Base-by-base conservation (phyloP, 2,113 vertebrate genomes). In the Syrrhaptes paradoxus region DNA sequence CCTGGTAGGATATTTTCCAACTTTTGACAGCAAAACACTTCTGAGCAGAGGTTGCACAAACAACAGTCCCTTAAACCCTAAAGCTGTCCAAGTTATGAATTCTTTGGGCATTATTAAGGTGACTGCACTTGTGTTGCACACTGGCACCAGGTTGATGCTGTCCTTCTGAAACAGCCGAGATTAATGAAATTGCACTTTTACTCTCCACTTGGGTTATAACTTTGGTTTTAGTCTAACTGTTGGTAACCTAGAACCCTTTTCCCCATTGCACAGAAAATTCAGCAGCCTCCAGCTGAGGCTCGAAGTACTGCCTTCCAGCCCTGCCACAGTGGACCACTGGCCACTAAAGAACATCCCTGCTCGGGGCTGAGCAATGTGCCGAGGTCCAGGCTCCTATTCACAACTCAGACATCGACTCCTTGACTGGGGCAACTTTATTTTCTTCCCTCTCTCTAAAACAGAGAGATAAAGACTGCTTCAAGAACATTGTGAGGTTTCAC, bases 341-440 rank as follows among this genome's bases (percentile, higher is more conserved):
- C 21, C 31, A 49, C 17, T 31, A 36, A 21, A 81, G 24, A 46
- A 10, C 14, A 51, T 6, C 17, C 43, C 48, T 66, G 28, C 29
- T 22, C 55, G 41, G 3, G 2, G 19, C 0, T 63, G n/a, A 78
- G 59, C 0, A 0, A 28, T 31, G 41, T 0, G 1, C 9, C 48
- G 57, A 68, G 6, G 19, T 58, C 36, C 68, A 48, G 0, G 0
- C 11, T 80, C 22, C 28, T 51, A 45, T 74, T 38, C 15, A 48
- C 0, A 4, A 59, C 61, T 86, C 63, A 67, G 22, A 67, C 9
- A 51, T 49, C 1, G 4, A 32, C 12, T 70, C 20, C 59, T 63
- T 86, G 43, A 11, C 17, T 74, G 26, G 17, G 72, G 32, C 55
- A 77, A 59, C 6, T 3, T 4, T 0, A n/a, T 73, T 94, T 76